Evolutionary conservation across 1,140 invertebrate species (phyloP).

Genomic region (Harlomillsia oculata): DNA sequence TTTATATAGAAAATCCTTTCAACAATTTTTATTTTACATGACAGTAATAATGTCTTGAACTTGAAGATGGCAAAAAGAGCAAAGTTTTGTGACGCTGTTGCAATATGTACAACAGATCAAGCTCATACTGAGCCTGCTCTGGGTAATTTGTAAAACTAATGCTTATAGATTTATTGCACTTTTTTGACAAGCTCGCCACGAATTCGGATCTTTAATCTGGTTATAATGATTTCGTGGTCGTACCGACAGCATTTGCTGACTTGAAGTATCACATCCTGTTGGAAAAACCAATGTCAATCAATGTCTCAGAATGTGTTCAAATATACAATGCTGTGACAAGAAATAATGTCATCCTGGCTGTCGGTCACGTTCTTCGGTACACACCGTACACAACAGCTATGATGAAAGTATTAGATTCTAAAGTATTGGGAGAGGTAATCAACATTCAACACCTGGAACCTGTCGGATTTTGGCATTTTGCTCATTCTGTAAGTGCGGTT

Average conservation of each 20-base stretch:
- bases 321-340: conserved; percentile 41
- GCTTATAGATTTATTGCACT: neutral
- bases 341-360: conserved; percentile 41
- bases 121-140: conserved; percentile 43
- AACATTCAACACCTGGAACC: conserved; percentile 46
- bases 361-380: conserved; percentile 46
- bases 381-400: conserved; percentile 21
- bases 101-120: conserved; percentile 43
- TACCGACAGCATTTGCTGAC: conserved; percentile 40
- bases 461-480: conserved; percentile 47
- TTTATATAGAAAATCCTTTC: neutral
- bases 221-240: neutral
- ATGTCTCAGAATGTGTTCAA: conserved; percentile 42
- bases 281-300: conserved; percentile 47
- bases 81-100: conserved; percentile 43
- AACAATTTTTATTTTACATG: neutral
- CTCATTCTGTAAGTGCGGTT: conserved; percentile 39
- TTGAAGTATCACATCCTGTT: conserved; percentile 45
- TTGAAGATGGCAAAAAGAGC: conserved; percentile 36
- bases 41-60: no score
- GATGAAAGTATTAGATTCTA: conserved; percentile 22
- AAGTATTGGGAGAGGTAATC: conserved; percentile 37
- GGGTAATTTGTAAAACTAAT: conserved; percentile 7
- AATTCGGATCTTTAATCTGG: neutral
- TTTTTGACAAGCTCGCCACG: neutral